Base-by-base conservation (phyloP, 2,797 vertebrate genomes). In the Neosalanx taihuensis region DNA sequence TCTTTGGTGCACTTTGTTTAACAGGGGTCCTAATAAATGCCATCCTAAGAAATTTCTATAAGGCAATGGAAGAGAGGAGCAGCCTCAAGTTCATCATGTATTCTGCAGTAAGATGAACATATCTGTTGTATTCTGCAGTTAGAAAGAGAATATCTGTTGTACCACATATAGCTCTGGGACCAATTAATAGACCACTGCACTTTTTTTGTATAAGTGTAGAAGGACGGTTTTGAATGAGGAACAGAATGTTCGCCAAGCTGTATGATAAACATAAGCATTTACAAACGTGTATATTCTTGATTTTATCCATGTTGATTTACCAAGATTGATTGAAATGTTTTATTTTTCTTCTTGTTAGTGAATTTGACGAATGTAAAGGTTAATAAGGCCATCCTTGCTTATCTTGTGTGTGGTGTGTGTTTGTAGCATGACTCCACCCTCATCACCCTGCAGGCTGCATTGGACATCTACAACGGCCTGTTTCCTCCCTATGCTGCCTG, bases 361-460 rank as follows among this genome's bases (percentile, higher is more conserved):
- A 46, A 13, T 13, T 46, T 46, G 1, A 46, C 9, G 13, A 46
- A 13, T 46, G 41, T 13, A 46, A 46, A 46, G 9, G 41, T 46
- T 46, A 46, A 46, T 10, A 46, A 46, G 9, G 41, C 41, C 12
- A 12, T 13, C 41, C 41, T 46, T 46, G 41, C 13, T 46, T 46
- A 46, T 46, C 41, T 46, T 49, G 61, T 12, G 57, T 30, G 35
- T 26, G 23, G 15, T 41, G 23, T 70, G 6, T 72, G 33, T 53
- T 53, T 85, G 70, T 81, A 95, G 96, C 95, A 97, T 70, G 95
- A 96, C 87, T 95, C 94, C 12, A 96, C 96, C 23, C 72, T 96
- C 79, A 93, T 93, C 87, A 95, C 93, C 71, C 91, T 96, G 20
- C 95, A 96, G 92, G 93, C 94, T 59, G 95, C 95, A 69, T 91